phyloP scores from a whole-genome alignment of 2,113 vertebrate species.

The Callionymus lyra region DNA sequence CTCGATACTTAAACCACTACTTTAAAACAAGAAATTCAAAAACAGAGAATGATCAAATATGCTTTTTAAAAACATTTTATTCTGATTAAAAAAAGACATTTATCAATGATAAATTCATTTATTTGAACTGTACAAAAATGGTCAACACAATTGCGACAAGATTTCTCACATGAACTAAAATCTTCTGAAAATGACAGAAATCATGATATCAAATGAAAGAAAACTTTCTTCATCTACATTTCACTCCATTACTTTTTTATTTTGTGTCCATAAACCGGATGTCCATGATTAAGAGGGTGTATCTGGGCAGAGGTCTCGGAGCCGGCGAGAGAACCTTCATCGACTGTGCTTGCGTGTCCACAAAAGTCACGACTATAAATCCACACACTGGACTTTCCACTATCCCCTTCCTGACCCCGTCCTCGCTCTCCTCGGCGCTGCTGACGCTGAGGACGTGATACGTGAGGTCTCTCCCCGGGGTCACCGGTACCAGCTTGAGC shows the following conservation, averaged over 20 bases:
- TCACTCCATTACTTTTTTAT: slow-evolving; percentile 9
- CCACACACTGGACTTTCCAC: slow-evolving; percentile 88
- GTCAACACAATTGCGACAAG: no score
- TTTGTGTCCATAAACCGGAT: slow-evolving; percentile 96
- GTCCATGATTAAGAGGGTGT: slow-evolving; percentile 96
- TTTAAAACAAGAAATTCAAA: no score
- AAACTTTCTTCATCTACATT: no score
- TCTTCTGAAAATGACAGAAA: no score
- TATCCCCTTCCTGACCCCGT: slow-evolving; percentile 58
- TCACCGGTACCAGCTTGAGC: slow-evolving; percentile 92
- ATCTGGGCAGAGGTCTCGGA: slow-evolving; percentile 84
- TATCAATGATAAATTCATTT: no score
- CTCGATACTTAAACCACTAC: no score
- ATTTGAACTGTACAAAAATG: no score
- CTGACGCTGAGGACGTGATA: slow-evolving; percentile 94
- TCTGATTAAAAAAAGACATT: no score
- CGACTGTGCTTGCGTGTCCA: slow-evolving; percentile 86
- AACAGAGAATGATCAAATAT: no score
- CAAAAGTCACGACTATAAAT: slow-evolving; percentile 90
- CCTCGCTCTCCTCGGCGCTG: slow-evolving; percentile 76
- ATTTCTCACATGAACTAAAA: no score
- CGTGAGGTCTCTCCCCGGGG: slow-evolving; percentile 88
- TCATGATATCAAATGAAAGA: no score
- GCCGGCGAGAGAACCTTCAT: slow-evolving; percentile 91
- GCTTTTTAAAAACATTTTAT: no score